Percentiles rank a stretch among this genome's conserved stretches.
phyloP scores from a whole-genome alignment of 2,888 invertebrate genomes.

The Nephrocerus scutellatus region DNA sequence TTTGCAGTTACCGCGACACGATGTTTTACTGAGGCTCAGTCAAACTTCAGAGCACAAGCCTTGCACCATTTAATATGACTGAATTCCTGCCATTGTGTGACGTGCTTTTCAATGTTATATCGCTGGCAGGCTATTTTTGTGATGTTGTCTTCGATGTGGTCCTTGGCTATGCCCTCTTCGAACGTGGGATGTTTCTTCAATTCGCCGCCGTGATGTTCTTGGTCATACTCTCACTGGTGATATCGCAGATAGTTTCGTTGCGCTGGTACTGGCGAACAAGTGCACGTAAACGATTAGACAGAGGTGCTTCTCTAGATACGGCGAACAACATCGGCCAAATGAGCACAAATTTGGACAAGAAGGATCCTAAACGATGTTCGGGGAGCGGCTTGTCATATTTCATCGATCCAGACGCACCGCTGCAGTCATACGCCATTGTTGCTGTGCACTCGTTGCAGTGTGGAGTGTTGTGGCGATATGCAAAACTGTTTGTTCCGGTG shows the following conservation, averaged over 20 bases:
- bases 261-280: slow-evolving; percentile 59
- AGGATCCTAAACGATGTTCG: slow-evolving; percentile 4
- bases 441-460: slow-evolving; percentile 61
- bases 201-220: slow-evolving; percentile 64
- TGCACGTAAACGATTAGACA: slow-evolving; percentile 15
- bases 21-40: too few species aligned
- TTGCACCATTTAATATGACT: too few species aligned
- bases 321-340: slow-evolving; percentile 2
- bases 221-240: slow-evolving; percentile 64
- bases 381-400: slow-evolving; percentile 4
- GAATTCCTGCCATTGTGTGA: slow-evolving; percentile 88
- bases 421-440: slow-evolving; percentile 47
- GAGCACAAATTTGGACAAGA: slow-evolving; percentile 15
- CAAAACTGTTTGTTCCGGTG: slow-evolving; percentile 75
- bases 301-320: too few species aligned
- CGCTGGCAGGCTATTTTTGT: slow-evolving; percentile 82
- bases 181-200: slow-evolving; percentile 58
- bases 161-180: slow-evolving; percentile 74
- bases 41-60: too few species aligned
- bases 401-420: too few species aligned
- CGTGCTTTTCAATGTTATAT: slow-evolving; percentile 84
- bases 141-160: slow-evolving; percentile 84
- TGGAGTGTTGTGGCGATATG: slow-evolving; percentile 74
- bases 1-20: too few species aligned
- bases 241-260: slow-evolving; percentile 69